A percentile compares a stretch with the other conserved stretches of the same genome.
Evolutionary conservation across 2,888 invertebrate genomes (phyloP).

Genomic region (Rotaria socialis): DNA sequence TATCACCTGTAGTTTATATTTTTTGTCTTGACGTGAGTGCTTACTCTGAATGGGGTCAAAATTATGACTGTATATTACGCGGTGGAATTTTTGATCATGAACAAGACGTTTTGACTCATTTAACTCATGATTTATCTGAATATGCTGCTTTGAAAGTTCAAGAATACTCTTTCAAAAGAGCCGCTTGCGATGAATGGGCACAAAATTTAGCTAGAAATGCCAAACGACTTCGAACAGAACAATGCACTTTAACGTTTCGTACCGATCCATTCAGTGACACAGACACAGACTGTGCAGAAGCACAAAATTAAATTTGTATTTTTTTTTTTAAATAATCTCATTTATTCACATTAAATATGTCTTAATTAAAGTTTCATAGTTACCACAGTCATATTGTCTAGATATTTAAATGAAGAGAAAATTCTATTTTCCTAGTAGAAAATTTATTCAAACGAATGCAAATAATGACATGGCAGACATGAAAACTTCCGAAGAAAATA

Average conservation of each 20-base stretch:
- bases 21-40: neutral
- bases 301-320: neutral
- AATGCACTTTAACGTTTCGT: neutral
- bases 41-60: neutral
- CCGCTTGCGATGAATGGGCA: neutral
- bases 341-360: too few relatives aligned
- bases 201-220: neutral
- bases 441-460: neutral
- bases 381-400: neutral
- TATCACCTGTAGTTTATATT: neutral
- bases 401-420: neutral
- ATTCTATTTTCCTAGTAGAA: neutral
- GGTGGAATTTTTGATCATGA: neutral
- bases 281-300: neutral
- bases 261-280: neutral
- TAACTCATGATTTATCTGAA: neutral
- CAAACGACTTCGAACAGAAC: neutral
- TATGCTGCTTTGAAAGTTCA: neutral
- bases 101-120: neutral
- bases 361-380: neutral
- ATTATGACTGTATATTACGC: neutral
- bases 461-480: neutral
- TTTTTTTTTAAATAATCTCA: neutral
- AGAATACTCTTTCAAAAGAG: neutral
- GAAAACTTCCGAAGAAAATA: neutral